Conservation (phyloP, 2,113 vertebrate species). For the Corynorhinus townsendii region DNA sequence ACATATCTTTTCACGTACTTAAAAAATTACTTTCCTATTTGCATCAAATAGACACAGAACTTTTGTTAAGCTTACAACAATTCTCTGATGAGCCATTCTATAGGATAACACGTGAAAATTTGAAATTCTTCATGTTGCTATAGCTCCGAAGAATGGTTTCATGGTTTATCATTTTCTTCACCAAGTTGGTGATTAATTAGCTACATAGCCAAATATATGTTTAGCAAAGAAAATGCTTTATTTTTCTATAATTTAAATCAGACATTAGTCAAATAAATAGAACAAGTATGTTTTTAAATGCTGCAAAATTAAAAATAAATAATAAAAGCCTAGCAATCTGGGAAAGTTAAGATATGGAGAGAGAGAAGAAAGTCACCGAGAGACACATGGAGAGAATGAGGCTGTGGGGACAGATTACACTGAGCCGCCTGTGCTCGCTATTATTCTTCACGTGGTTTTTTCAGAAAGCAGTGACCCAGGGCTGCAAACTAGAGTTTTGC, state of each 20-base stretch:
- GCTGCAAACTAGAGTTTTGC: slow-evolving; percentile 37
- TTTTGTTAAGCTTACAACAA: neutral
- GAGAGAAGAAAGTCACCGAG: neutral
- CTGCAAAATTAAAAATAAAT: neutral
- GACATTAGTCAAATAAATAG: neutral
- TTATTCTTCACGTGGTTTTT: slow-evolving; percentile 19
- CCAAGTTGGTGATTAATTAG: neutral
- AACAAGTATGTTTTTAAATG: neutral
- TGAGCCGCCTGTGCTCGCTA: neutral
- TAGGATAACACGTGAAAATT: neutral
- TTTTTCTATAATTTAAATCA: neutral
- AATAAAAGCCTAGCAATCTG: neutral
- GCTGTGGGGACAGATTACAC: neutral
- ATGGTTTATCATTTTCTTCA: neutral
- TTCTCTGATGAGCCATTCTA: neutral
- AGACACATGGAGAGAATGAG: neutral
- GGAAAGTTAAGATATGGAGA: neutral
- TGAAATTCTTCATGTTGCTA: neutral
- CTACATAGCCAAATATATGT: neutral
- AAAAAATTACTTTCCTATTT: neutral
- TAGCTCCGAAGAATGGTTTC: neutral
- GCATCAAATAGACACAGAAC: neutral
- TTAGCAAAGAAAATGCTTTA: neutral
- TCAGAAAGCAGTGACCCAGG: slow-evolving; percentile 21
- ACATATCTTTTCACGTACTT: neutral